phyloP scores from a whole-genome alignment of 2,797 vertebrate genomes.

The Macrochelys suwanniensis region DNA sequence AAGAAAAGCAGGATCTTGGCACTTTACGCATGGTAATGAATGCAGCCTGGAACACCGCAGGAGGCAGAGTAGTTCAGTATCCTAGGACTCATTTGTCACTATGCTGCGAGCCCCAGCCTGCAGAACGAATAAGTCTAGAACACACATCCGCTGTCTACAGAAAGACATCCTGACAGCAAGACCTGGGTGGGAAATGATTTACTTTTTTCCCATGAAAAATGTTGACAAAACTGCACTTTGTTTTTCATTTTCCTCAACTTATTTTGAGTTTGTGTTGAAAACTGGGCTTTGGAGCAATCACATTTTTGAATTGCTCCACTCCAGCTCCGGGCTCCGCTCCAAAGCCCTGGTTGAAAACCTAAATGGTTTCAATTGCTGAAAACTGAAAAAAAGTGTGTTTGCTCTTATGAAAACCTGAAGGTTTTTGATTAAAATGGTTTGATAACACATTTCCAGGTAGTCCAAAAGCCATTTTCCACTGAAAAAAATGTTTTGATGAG shows the following conservation, averaged over 20 bases:
- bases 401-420: neutral
- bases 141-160: neutral
- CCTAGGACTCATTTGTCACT: conserved; percentile 25
- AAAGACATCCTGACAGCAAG: fast-evolving
- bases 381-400: neutral
- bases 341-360: neutral
- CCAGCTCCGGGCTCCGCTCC: no score
- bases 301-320: no score
- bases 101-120: neutral
- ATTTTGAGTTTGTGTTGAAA: neutral
- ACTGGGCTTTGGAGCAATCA: no score
- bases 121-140: neutral
- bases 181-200: neutral
- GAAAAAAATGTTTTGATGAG: neutral
- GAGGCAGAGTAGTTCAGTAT: conserved; percentile 36
- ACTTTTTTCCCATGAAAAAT: neutral
- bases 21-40: conserved; percentile 72
- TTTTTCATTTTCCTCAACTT: fast-evolving
- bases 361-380: neutral
- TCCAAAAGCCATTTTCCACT: neutral
- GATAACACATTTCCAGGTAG: neutral
- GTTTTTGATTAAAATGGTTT: neutral
- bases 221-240: neutral
- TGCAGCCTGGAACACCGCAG: conserved; percentile 46
- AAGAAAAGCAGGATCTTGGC: conserved; percentile 68